Evolutionary conservation across 2,113 vertebrate genomes (phyloP), one percentile per base, ranked within the genome.

Genomic region (Noturus placidus): DNA sequence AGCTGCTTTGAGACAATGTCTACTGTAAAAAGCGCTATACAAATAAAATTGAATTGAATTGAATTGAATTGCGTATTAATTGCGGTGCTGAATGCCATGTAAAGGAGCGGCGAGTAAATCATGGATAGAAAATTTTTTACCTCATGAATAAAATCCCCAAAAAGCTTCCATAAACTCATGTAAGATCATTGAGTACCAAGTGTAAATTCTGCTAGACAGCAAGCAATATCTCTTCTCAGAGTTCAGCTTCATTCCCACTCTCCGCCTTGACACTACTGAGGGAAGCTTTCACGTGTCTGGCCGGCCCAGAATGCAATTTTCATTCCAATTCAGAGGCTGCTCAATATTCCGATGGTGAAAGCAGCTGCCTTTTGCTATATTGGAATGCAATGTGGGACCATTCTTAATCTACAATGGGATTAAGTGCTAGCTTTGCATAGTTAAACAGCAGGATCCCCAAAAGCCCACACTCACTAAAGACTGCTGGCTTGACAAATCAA

Each of bases 401-500:
- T 46, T 88, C 90, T 89, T 91, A 93, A 93, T 91, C 93, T 93
- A 93, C 91, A 85, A 88, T 91, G 92, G 92, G 93, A 94, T 94
- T 93, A 93, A 93, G 93, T 92, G 87, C 91, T 90, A 90, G 92
- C 93, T 94, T 93, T 95, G 93, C 94, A 95, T 94, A 89, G 89
- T 91, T 94, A 94, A 94, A 93, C 91, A 93, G 91, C 30, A 90
- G 84, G 91, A 92, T 91, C 89, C 91, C 91, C 91, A 88, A 89
- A 93, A 92, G 91, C 92, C 91, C 92, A 91, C 88, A 91, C 90
- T 91, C 88, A 91, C 87, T 94, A 88, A 77, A 84, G 89, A 88
- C 46, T 91, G 92, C 92, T 91, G 90, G 87, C 88, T 91, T 89
- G 84, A 88, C 88, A 90, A 93, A 95, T 95, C 94, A 93, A 94